Base-by-base conservation (phyloP, 2,797 vertebrate genomes). In the Salarias fasciatus region DNA sequence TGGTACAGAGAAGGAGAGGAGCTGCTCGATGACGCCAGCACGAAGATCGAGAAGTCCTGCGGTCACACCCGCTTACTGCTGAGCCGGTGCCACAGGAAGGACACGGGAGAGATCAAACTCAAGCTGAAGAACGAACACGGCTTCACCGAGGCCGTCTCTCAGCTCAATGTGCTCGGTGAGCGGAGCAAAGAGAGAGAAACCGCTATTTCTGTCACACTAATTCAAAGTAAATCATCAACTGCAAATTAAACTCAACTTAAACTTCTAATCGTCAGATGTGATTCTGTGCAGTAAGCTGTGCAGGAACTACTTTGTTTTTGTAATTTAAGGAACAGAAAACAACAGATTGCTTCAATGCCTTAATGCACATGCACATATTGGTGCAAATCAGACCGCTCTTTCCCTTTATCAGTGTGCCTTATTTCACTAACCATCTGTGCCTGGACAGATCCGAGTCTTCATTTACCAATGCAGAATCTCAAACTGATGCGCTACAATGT, bases 1-100 rank as follows among this genome's bases (percentile, higher is more conserved):
- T 97, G 96, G 96, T 91, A 88, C 55, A 94, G 90, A 79, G 94
- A 96, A 1, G 93, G 79, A 31, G 91, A 86, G 0, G 91, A 94
- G 83, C 86, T 97, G 44, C 74, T 40, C 0, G 82, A 88, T 2
- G 83, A 93, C 52, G 36, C 55, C 29, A 82, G 87, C 2, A 72
- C 89, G 36, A 93, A 74, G 68, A 84, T 94, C 37, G 92, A 95
- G 53, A 93, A 86, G 68, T 88, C 83, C 11, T 71, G 87, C 0
- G 72, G 67, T 64, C 93, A 90, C 68, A 93, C 92, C 10, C 88
- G 85, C 6, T 81, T 97, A 63, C 91, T 93, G 15, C 88, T 97
- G 58, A 89, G 89, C 85, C 93, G 89, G 36, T 83, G 91, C 0
- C 65, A 91, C 71, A 92, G 95, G 44, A 93, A 88, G 52, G 93